Evolutionary conservation across 2,888 invertebrate species (phyloP).

Genomic region (Lordiphosa fenestrarum): DNA sequence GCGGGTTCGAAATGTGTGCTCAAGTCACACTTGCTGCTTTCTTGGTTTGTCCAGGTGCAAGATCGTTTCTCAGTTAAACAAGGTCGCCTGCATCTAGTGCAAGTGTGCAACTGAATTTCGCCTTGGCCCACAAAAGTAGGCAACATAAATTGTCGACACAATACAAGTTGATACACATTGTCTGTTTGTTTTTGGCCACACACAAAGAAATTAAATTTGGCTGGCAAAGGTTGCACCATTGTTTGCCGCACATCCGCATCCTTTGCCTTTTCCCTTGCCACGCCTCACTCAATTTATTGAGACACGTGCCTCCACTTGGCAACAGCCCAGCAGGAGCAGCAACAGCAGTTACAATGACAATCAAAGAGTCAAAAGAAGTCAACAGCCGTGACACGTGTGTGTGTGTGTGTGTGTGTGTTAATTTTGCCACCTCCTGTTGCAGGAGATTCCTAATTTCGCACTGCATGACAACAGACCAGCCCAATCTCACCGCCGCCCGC

Average conservation of each 20-base stretch:
- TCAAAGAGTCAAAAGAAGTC: constrained; percentile 53
- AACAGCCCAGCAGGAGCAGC: constrained; percentile 17
- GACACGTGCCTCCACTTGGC: constrained; percentile 65
- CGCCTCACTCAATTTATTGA: constrained; percentile 38
- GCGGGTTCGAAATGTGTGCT: too few relatives aligned
- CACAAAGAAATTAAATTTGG: too few relatives aligned
- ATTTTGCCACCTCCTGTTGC: constrained; percentile 53
- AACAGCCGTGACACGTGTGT: constrained; percentile 61
- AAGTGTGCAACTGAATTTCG: too few relatives aligned
- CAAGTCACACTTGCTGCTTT: too few relatives aligned
- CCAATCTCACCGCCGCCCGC: constrained; percentile 3
- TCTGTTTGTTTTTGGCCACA: too few relatives aligned
- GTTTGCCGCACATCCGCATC: constrained; percentile 9
- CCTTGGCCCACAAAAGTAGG: too few relatives aligned
- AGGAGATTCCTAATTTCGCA: constrained; percentile 73
- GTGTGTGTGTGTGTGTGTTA: constrained; percentile 30
- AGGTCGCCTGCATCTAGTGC: too few relatives aligned
- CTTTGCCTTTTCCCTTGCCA: background rate
- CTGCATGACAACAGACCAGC: constrained; percentile 41
- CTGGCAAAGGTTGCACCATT: constrained; percentile 2
- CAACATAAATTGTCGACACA: too few relatives aligned
- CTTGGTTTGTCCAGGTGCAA: too few relatives aligned
- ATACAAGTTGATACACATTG: too few relatives aligned
- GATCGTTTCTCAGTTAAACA: too few relatives aligned
- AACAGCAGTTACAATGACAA: constrained; percentile 25